Percentiles rank a stretch among this genome's conserved stretches.
Evolutionary conservation across 92 coral and sea anemone species (phyloP).

Genomic region (Hydrozoanthus gracilis): DNA sequence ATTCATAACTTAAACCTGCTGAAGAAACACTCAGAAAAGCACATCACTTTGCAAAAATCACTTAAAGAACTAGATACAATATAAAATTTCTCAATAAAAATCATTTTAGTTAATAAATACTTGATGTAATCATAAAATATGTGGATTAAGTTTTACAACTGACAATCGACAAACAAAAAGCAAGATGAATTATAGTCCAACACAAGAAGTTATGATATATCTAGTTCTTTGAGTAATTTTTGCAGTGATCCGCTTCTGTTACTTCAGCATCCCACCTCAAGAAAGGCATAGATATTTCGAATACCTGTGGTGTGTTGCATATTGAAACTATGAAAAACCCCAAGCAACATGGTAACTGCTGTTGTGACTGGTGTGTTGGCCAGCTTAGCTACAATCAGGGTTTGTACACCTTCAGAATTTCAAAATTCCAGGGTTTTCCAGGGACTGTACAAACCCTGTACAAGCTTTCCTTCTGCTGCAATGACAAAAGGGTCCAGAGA

Average conservation of each 20-base stretch:
- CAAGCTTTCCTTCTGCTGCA: slow-evolving; percentile 49
- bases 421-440: no score
- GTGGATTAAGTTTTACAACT: not conserved
- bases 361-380: not conserved
- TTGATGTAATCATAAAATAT: not conserved
- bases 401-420: no score
- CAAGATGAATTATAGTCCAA: not conserved
- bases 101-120: not conserved
- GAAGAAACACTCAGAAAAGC: not conserved
- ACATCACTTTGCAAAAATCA: not conserved
- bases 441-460: no score
- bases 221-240: not conserved
- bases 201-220: not conserved
- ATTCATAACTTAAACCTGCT: not conserved
- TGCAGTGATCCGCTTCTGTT: slow-evolving; percentile 17
- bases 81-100: slow-evolving; percentile 3
- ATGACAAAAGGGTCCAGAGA: slow-evolving; percentile 45
- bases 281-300: slow-evolving; percentile 15
- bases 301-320: slow-evolving; percentile 32
- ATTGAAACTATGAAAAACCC: slow-evolving; percentile 26
- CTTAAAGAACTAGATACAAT: not conserved
- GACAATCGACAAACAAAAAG: not conserved
- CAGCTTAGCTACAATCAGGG: not conserved
- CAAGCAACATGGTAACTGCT: slow-evolving; percentile 35
- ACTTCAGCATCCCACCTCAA: slow-evolving; percentile 13